A percentile compares a stretch with the other conserved stretches of the same genome.
Conservation (phyloP, 2,888 invertebrate genomes). For the Shargacucullia verbasci region DNA sequence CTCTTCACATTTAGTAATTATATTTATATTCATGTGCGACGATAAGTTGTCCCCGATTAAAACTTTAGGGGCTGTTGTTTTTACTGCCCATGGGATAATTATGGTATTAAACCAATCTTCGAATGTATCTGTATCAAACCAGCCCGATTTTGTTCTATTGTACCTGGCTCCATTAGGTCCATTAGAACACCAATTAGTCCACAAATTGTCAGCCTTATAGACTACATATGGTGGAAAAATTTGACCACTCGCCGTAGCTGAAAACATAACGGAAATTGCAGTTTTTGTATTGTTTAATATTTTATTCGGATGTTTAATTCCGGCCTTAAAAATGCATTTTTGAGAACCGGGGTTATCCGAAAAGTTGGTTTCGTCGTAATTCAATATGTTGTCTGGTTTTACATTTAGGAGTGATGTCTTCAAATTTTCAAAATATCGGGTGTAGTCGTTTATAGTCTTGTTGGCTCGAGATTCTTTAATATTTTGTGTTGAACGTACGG, state of each 20-base stretch:
- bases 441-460: slow-evolving; percentile 31
- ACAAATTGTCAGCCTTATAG: slow-evolving; percentile 39
- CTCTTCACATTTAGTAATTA: slow-evolving; percentile 27
- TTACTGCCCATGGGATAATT: no score
- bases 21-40: slow-evolving; percentile 26
- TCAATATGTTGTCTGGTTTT: slow-evolving; percentile 28
- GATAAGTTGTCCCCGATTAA: slow-evolving; percentile 41
- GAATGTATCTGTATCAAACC: slow-evolving; percentile 37
- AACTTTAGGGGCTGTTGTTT: slow-evolving; percentile 31
- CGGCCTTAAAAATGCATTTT: slow-evolving; percentile 34
- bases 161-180: slow-evolving; percentile 33
- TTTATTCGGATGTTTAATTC: slow-evolving; percentile 36
- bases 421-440: slow-evolving; percentile 39
- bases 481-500: slow-evolving; percentile 34
- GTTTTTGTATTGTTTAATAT: slow-evolving; percentile 37
- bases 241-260: slow-evolving; percentile 30
- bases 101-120: slow-evolving; percentile 39
- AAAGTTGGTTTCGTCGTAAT: slow-evolving; percentile 44
- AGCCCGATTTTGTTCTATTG: slow-evolving; percentile 38
- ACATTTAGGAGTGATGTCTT: slow-evolving; percentile 26
- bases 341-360: slow-evolving; percentile 37
- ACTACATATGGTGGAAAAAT: slow-evolving; percentile 40
- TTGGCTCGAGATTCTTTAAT: slow-evolving; percentile 37
- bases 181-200: slow-evolving; percentile 32
- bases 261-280: slow-evolving; percentile 38